Percentiles rank a stretch among this genome's conserved stretches.
Evolutionary conservation across 1,140 invertebrate species (phyloP).

Genomic region (Reticulitermes speratus): DNA sequence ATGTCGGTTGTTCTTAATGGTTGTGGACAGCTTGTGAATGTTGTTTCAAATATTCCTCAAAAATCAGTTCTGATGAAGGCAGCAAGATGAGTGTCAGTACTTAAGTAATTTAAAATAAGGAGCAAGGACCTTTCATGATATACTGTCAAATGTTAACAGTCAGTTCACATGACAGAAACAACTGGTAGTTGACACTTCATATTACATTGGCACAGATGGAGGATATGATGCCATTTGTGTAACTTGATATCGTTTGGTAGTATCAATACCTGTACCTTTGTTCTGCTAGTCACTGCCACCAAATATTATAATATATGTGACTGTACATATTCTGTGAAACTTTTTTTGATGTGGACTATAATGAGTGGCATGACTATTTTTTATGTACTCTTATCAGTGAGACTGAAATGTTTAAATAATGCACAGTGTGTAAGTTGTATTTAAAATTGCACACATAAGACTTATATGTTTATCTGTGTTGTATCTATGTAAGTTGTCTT

Average conservation of each 20-base stretch:
- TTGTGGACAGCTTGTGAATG: too few relatives aligned
- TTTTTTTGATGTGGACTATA: not conserved
- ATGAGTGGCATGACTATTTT: not conserved
- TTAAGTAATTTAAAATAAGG: too few relatives aligned
- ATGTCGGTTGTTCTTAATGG: too few relatives aligned
- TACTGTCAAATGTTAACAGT: too few relatives aligned
- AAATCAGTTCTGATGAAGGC: too few relatives aligned
- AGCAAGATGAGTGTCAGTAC: too few relatives aligned
- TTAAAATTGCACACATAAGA: not conserved
- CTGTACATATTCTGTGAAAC: not conserved
- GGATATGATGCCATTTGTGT: too few relatives aligned
- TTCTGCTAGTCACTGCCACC: constrained; percentile 7
- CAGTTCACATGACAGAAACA: too few relatives aligned
- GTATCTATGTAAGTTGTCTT: not conserved
- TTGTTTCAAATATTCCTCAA: too few relatives aligned
- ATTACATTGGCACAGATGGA: too few relatives aligned
- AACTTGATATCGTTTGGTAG: not conserved
- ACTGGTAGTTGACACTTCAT: too few relatives aligned
- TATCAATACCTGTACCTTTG: not conserved
- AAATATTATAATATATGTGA: not conserved
- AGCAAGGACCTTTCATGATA: too few relatives aligned
- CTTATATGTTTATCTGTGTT: not conserved
- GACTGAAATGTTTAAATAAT: not conserved
- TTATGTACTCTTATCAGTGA: not conserved
- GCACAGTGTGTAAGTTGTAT: not conserved